Base-by-base conservation (phyloP, 2,797 vertebrate species). In the Potorous gilbertii region DNA sequence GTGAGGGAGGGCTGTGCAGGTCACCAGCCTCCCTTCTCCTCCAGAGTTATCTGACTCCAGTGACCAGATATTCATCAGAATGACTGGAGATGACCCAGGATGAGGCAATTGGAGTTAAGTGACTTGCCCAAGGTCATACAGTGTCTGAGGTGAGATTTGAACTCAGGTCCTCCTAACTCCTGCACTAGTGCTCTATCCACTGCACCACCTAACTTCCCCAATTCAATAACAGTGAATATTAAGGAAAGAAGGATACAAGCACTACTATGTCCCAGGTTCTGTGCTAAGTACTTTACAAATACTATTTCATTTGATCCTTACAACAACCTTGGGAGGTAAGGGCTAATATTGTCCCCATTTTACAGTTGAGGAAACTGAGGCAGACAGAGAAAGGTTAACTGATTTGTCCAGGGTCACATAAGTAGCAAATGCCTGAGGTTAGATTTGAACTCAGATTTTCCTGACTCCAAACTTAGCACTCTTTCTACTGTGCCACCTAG, bases 181-280 rank as follows among this genome's bases (percentile, higher is more conserved):
- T 52, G 52, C 52, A 52, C 52, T 52, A 6, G 52, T 52, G 52
- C 52, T 52, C 52, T 52, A 52, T 52, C 52, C 6, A 9, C 52
- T 52, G 52, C 52, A 52, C 52, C 52, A 52, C 52, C 52, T 52
- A 52, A 9, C 52, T 52, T 5, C 52, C 52, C 52, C 52, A 52
- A 95, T 92, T 94, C 74, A 50, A 50, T 87, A 87, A 27, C 11
- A 46, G 21, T 87, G 95, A 95, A 94, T 93, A 96, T 93, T 95
- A 95, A 96, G 92, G 46, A 92, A 94, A 94, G 74, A 40, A 81
- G 16, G 66, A 40, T 5, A 46, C 18, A 87, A 46, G 24, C 13
- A 50, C 21, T 46, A 10, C 74, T 81, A 81, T 81, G 40, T 87
- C 27, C n/a, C 40, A 87, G 74, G 74, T 1, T 27, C 40, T 87